Evolutionary conservation across 2,797 vertebrate species (phyloP).

Genomic region (Zalophus californianus): DNA sequence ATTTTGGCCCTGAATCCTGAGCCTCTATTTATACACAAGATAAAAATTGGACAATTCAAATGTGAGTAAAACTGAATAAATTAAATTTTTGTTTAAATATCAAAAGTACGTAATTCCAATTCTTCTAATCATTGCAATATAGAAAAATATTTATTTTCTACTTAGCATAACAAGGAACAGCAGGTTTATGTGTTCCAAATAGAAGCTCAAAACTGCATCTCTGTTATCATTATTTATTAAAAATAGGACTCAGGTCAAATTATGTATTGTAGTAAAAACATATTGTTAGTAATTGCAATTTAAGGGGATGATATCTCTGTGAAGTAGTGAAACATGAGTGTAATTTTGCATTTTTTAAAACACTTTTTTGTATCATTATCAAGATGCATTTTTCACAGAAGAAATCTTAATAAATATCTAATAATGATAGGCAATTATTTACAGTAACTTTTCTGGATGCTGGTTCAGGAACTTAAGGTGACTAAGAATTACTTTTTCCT

Average conservation of each 20-base stretch:
- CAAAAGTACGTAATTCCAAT: background rate
- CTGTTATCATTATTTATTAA: background rate
- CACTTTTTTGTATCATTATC: background rate
- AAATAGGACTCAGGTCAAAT: background rate
- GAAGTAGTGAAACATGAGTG: slow-evolving; percentile 45
- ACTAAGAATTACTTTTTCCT: background rate
- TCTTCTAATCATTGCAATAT: background rate
- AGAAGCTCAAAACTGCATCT: background rate
- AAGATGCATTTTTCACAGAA: slow-evolving; percentile 10
- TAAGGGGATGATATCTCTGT: background rate
- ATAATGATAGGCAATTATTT: background rate
- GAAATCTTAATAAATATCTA: background rate
- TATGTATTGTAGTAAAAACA: background rate
- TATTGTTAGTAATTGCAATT: background rate
- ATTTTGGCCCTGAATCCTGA: fast-evolving
- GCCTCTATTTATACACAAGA: background rate
- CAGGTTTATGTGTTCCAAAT: background rate
- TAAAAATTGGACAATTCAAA: slow-evolving; percentile 31
- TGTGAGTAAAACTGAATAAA: background rate
- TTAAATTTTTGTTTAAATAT: background rate
- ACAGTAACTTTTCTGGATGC: background rate
- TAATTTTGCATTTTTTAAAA: slow-evolving; percentile 24
- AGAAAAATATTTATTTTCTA: background rate
- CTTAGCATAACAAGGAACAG: background rate
- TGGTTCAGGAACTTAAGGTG: background rate